Evolutionary conservation across 2,797 vertebrate genomes (phyloP).

Genomic region (Rhinella marina): DNA sequence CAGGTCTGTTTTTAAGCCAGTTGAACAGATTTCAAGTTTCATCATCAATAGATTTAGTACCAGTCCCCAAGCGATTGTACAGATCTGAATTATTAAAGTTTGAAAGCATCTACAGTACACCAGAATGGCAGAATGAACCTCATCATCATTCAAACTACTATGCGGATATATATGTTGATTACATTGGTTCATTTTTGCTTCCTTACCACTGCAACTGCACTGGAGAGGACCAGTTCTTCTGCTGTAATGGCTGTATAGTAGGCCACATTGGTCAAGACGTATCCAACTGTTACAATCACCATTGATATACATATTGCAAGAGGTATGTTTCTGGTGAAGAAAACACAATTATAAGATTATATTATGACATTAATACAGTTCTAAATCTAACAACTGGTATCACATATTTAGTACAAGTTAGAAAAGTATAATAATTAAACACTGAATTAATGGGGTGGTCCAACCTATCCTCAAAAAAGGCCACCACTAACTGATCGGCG

Average conservation of each 20-base stretch:
- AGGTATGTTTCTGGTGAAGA: conserved; percentile 83
- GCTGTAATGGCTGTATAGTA: conserved; percentile 92
- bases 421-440: not conserved
- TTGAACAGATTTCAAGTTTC: too few relatives aligned
- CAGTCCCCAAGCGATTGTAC: too few relatives aligned
- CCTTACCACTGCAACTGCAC: conserved; percentile 93
- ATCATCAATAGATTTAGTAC: too few relatives aligned
- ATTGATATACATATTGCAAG: conserved; percentile 96
- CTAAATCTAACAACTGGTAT: not conserved
- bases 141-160: conserved; percentile 19
- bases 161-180: not conserved
- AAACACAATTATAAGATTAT: not conserved
- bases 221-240: conserved; percentile 85
- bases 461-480: too few relatives aligned
- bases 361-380: not conserved
- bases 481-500: too few relatives aligned
- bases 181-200: conserved; percentile 46
- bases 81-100: too few relatives aligned
- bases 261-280: conserved; percentile 92
- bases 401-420: not conserved
- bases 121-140: not conserved
- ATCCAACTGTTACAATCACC: conserved; percentile 88
- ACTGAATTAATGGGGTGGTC: too few relatives aligned
- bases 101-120: not conserved
- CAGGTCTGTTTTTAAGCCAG: too few relatives aligned